Conservation (phyloP, 1,140 invertebrate species). For the Vanessa tameamea region DNA sequence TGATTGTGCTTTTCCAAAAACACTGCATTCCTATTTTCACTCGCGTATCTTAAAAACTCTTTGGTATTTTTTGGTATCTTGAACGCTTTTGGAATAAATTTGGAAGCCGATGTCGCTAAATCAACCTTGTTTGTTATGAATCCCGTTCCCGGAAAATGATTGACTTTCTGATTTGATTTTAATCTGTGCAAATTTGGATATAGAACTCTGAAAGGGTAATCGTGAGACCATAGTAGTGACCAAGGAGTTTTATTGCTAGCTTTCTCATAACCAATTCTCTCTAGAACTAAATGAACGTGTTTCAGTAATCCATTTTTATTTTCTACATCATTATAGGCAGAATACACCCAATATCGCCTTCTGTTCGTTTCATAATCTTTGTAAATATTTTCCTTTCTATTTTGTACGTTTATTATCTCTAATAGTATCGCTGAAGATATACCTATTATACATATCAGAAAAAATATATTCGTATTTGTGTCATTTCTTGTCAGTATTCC, state of each 20-base stretch:
- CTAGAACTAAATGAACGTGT: conserved; percentile 89
- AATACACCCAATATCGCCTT: conserved; percentile 70
- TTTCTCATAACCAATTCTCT: conserved; percentile 86
- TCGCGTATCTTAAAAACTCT: conserved; percentile 86
- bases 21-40: conserved; percentile 84
- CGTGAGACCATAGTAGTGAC: conserved; percentile 95
- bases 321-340: conserved; percentile 55
- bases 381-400: conserved; percentile 40
- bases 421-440: conserved; percentile 61
- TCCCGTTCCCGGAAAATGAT: conserved; percentile 97
- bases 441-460: conserved; percentile 64
- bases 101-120: conserved; percentile 88
- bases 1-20: conserved; percentile 97
- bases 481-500: conserved; percentile 38
- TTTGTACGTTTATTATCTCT: conserved; percentile 58
- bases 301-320: conserved; percentile 83
- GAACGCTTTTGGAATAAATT: conserved; percentile 93
- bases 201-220: conserved; percentile 91
- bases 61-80: conserved; percentile 90
- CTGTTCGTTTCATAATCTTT: conserved; percentile 45
- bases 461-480: conserved; percentile 51
- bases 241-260: conserved; percentile 85
- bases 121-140: conserved; percentile 97
- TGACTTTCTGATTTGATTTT: conserved; percentile 90
- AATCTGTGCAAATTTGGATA: conserved; percentile 82